phyloP scores from a whole-genome alignment of 2,888 invertebrate species.

The Pyrrhosoma nymphula region DNA sequence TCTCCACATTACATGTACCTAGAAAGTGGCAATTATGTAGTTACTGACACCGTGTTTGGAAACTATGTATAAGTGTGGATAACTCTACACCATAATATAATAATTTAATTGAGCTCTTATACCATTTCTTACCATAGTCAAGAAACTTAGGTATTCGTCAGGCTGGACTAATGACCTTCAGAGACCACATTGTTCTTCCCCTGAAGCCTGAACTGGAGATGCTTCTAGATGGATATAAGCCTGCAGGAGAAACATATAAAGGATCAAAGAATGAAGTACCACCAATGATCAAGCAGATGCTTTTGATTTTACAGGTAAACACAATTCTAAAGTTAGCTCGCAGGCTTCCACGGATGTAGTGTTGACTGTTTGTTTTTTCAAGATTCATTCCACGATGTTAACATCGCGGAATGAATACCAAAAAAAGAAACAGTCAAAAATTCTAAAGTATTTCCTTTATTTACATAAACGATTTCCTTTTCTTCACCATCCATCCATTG shows the following conservation, averaged over 20 bases:
- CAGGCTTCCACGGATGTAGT: background rate
- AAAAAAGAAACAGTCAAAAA: too few relatives aligned
- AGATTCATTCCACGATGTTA: too few relatives aligned
- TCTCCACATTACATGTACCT: too few relatives aligned
- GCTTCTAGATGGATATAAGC: slow-evolving; percentile 68
- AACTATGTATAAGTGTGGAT: too few relatives aligned
- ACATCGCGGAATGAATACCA: too few relatives aligned
- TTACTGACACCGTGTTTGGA: too few relatives aligned
- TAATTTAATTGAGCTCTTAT: too few relatives aligned
- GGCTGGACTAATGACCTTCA: slow-evolving; percentile 69
- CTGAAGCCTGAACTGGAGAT: slow-evolving; percentile 68
- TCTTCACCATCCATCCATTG: background rate
- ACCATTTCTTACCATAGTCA: background rate
- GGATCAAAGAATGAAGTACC: slow-evolving; percentile 61
- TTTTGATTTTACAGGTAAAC: slow-evolving; percentile 71
- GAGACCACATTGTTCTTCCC: slow-evolving; percentile 69
- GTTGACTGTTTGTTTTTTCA: too few relatives aligned
- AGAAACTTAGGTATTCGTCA: slow-evolving; percentile 69
- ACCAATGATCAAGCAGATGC: slow-evolving; percentile 70
- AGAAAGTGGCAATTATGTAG: too few relatives aligned
- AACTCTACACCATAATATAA: too few relatives aligned
- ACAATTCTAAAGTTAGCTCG: background rate
- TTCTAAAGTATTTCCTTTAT: background rate
- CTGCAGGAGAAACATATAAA: slow-evolving; percentile 44
- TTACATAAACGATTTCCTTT: background rate